Conservation (phyloP, 1,140 invertebrate species). For the Zaprionus vittiger region DNA sequence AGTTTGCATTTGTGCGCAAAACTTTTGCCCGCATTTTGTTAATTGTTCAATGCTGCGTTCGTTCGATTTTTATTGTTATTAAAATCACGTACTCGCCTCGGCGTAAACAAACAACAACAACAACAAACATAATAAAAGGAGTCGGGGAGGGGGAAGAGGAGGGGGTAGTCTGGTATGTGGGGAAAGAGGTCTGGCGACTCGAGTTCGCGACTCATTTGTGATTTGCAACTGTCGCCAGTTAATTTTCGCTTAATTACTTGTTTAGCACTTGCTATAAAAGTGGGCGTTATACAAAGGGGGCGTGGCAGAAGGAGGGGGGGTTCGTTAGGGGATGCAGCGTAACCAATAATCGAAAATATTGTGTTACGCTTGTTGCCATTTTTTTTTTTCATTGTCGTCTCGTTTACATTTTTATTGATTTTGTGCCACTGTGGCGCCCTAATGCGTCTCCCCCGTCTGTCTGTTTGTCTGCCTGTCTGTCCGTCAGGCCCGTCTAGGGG, state of each 20-base stretch:
- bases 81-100: constrained; percentile 72
- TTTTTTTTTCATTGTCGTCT: constrained; percentile 45
- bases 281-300: neutral
- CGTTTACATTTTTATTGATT: constrained; percentile 64
- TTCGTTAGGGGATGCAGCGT: neutral
- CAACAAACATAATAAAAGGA: neutral
- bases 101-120: constrained; percentile 39
- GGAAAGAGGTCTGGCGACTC: neutral
- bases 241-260: constrained; percentile 77
- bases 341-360: neutral
- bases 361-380: constrained; percentile 8
- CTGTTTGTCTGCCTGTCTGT: neutral
- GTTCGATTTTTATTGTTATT: constrained; percentile 75
- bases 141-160: neutral
- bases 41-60: constrained; percentile 72
- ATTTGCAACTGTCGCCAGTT: constrained; percentile 72
- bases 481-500: constrained; percentile 17
- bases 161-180: neutral
- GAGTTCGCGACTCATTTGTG: constrained; percentile 40
- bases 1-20: constrained; percentile 52
- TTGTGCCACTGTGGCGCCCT: constrained; percentile 72
- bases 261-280: constrained; percentile 57
- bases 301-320: neutral
- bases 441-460: constrained; percentile 38
- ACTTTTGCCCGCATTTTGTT: constrained; percentile 44